Conservation (phyloP, 2,888 invertebrate species). For the Idaea aversata region DNA sequence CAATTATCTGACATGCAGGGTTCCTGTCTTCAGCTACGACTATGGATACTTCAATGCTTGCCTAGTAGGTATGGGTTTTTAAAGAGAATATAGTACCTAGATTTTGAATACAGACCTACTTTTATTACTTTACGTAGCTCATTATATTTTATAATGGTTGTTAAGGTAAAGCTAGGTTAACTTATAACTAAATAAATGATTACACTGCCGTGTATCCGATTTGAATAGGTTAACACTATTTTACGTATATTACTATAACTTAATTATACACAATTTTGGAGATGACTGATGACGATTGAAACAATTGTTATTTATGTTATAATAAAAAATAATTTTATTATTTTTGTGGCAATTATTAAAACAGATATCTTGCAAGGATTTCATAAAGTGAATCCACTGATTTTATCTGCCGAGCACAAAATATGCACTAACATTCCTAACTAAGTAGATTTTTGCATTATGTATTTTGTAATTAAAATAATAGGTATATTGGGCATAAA, state of each 20-base stretch:
- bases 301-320: neutral
- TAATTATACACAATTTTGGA: neutral
- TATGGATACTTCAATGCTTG: slow-evolving; percentile 7
- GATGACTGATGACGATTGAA: neutral
- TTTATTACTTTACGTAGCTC: neutral
- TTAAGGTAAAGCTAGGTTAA: neutral
- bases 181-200: neutral
- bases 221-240: neutral
- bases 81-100: neutral
- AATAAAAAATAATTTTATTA: neutral
- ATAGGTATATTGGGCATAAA: neutral
- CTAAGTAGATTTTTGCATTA: neutral
- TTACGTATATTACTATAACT: neutral
- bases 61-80: slow-evolving; percentile 9
- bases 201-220: slow-evolving; percentile 2
- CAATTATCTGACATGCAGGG: slow-evolving; percentile 75
- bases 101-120: neutral
- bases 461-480: neutral
- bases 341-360: neutral
- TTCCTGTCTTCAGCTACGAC: slow-evolving; percentile 75
- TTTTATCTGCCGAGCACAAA: neutral
- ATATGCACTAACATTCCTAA: neutral
- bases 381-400: neutral
- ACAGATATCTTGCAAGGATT: neutral
- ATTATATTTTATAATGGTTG: neutral